A percentile compares a stretch with the other conserved stretches of the same genome.
phyloP scores from a whole-genome alignment of 2,797 vertebrate genomes.

The Allobates femoralis region DNA sequence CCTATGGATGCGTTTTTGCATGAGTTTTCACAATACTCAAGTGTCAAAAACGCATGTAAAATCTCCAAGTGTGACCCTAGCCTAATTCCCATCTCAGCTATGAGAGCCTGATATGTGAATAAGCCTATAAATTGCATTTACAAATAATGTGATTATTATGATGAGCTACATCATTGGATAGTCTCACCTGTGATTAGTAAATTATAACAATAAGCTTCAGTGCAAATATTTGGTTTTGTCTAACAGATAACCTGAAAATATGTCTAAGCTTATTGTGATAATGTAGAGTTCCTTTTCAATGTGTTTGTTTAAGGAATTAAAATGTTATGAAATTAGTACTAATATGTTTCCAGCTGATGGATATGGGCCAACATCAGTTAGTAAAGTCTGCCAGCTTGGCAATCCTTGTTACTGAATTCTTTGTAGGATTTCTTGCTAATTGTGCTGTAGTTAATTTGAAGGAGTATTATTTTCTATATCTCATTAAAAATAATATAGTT shows the following conservation, averaged over 20 bases:
- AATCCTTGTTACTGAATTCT: slow-evolving; percentile 6
- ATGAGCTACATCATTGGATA: not conserved
- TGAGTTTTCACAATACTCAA: no score
- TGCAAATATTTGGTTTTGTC: not conserved
- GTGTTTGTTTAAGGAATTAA: slow-evolving; percentile 7
- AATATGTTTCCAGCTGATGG: slow-evolving; percentile 25
- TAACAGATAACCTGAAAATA: not conserved
- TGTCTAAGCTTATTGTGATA: not conserved
- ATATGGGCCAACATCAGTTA: slow-evolving; percentile 25
- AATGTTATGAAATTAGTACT: slow-evolving; percentile 28
- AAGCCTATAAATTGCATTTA: not conserved
- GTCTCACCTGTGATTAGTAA: not conserved
- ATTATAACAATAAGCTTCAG: not conserved
- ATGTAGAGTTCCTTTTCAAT: slow-evolving; percentile 14
- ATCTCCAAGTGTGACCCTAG: no score
- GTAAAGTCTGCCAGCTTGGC: slow-evolving; percentile 30
- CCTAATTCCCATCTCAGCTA: no score
- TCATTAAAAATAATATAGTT: slow-evolving; percentile 3
- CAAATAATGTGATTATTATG: not conserved
- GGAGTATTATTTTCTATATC: slow-evolving; percentile 21
- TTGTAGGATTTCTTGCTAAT: slow-evolving; percentile 24
- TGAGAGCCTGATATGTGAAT: not conserved
- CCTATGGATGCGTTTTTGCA: no score
- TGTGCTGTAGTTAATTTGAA: slow-evolving; percentile 36
- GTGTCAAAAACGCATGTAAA: no score